Base-by-base conservation (phyloP, 2,113 vertebrate species). In the Hydrochoerus hydrochaeris region DNA sequence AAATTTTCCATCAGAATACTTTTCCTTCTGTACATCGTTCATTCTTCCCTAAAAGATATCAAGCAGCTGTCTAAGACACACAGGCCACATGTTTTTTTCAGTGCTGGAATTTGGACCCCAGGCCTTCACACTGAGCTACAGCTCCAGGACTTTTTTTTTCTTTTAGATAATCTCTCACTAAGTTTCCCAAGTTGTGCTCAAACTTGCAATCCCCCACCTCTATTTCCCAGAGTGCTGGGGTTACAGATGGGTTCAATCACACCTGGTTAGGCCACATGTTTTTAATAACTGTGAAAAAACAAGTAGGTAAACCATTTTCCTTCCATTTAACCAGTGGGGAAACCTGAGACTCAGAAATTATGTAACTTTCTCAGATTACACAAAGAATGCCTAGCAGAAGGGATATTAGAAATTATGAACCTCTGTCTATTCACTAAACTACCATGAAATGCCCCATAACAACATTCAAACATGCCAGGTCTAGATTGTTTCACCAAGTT, bases 231-330 rank as follows among this genome's bases (percentile, higher is more conserved):
- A 77, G 13, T 77, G 24, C 13, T 26, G 73, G 44, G 44, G 44
- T 17, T 78, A 32, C 12, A 49, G 24, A 30, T 30, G 26, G 46
- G 73, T 10, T 41, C 69, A 38, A 38, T 19, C 41, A 75, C 24
- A 46, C 44, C 73, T 77, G 41, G 13, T n/a, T 77, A 46, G 73
- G 60, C 69, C 63, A 82, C 83, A 88, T 80, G 46, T 62, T 93
- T 96, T 95, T 85, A 97, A 94, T 91, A 97, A 93, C 52, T 88
- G 41, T 81, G 58, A 85, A 90, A 63, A 96, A 95, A 90, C 65
- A 95, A 96, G 73, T 67, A 83, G 2, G 52, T 28, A 88, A 96
- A 88, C 58, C 52, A 94, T 88, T 92, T 96, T 95, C 57, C 75
- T 94, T 73, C 54, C 44, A 86, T 95, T 95, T 83, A 14, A 93